These are phyloP conservation scores for Brachirus orientalis DNA, from an alignment of 2,113 vertebrate genomes.

Conservation along the genomic window DNA sequence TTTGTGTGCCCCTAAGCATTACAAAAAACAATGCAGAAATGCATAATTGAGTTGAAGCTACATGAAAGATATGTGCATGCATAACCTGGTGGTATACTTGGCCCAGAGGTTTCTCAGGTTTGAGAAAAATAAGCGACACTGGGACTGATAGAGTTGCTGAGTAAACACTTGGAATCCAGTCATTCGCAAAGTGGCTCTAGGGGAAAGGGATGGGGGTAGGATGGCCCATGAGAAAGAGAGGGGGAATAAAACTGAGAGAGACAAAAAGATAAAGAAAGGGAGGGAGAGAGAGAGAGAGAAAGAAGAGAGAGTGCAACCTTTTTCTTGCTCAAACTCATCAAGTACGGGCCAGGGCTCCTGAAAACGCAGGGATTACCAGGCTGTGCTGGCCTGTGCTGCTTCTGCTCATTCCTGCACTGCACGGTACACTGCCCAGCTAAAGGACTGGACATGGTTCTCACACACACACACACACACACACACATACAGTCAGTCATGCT, in stretches of 20 bases:
- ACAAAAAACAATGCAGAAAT: too few species aligned
- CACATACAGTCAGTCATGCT: conserved; percentile 36
- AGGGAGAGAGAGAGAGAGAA: conserved; percentile 60
- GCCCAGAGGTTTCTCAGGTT: conserved; percentile 18
- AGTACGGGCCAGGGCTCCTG: conserved; percentile 98
- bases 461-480: conserved; percentile 72
- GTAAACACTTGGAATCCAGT: conserved; percentile 96
- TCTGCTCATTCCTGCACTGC: conserved; percentile 87
- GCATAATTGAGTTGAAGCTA: too few species aligned
- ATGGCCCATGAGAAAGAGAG: conserved; percentile 64
- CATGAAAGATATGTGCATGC: too few species aligned
- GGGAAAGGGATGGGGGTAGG: conserved; percentile 60
- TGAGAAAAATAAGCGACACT: conserved; percentile 43
- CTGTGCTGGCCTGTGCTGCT: conserved; percentile 79
- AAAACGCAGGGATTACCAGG: conserved; percentile 96
- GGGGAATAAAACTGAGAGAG: conserved; percentile 68
- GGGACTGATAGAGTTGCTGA: conserved; percentile 84
- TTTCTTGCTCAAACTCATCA: conserved; percentile 99
- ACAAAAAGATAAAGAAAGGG: conserved; percentile 49
- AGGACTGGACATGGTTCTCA: conserved; percentile 78
- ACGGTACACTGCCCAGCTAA: conserved; percentile 84
- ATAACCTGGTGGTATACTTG: too few species aligned
- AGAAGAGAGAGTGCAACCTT: conserved; percentile 85
- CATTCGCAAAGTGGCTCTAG: conserved; percentile 89
- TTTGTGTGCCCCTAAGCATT: too few species aligned